Base-by-base conservation (phyloP, 2,797 vertebrate species). In the Crocidura indochinensis region DNA sequence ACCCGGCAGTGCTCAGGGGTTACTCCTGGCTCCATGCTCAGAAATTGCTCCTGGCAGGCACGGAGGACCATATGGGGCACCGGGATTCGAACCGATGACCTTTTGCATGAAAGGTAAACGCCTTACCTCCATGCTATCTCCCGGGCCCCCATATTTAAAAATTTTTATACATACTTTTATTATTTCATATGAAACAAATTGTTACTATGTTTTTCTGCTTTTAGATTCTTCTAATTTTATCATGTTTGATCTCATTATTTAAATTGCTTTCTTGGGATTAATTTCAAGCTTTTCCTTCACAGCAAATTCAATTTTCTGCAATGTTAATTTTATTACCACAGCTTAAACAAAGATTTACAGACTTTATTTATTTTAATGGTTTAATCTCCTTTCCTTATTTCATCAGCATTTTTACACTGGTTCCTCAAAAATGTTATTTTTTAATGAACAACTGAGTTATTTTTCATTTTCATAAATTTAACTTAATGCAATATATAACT, bases 321-420 rank as follows among this genome's bases (percentile, higher is more conserved):
- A 26, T 73, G 20, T 46, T 78, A 83, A 46, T 78, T 88, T 73
- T 72, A 46, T 84, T 74, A 74, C 27, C 65, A 2, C 47, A 82
- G 24, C 46, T 88, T 69, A 53, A 69, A 69, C 49, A 83, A 83
- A 44, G 65, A 9, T 7, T n/a, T 65, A 73, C 14, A 17, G 65
- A 64, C 17, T 84, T 4, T 67, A 10, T 56, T 56, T 78, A 74
- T 51, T 74, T 67, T 27, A 74, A 20, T 31, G 7, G 14, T 26
- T 8, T 56, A 31, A 46, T 3, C 68, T 62, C 38, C 38, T 38
- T 38, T 38, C 38, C 38, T 38, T 38, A 24, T 31, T 60, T 49
- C 44, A n/a, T 69, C 78, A 24, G 12, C 12, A 62, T 60, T 29
- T 29, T 69, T n/a, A 19, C 9, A 4, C 8, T 51, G 47, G 3